phyloP scores from a whole-genome alignment of 2,888 invertebrate species.

The Amorpha juglandis region DNA sequence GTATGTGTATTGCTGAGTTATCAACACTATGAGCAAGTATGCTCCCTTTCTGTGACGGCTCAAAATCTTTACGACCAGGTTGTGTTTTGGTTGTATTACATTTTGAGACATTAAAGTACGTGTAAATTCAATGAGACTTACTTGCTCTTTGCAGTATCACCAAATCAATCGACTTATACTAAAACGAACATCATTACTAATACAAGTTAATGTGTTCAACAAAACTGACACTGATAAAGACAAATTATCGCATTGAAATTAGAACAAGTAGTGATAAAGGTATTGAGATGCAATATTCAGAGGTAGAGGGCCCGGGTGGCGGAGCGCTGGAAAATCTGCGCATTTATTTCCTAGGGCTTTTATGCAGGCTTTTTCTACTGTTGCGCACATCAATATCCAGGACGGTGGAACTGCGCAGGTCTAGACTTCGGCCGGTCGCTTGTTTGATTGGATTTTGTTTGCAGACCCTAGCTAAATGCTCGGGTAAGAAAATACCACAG shows the following conservation, averaged over 20 bases:
- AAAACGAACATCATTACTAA: too few relatives aligned
- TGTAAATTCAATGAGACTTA: neutral
- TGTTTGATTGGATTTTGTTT: neutral
- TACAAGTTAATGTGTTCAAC: too few relatives aligned
- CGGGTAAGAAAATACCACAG: neutral
- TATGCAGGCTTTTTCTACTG: neutral
- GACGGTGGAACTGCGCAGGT: slow-evolving; percentile 36
- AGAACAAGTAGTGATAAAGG: neutral
- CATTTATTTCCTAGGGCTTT: neutral
- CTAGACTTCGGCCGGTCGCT: slow-evolving; percentile 30
- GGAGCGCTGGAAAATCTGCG: neutral
- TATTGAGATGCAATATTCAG: neutral
- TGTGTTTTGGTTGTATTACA: too few relatives aligned
- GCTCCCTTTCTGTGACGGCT: too few relatives aligned
- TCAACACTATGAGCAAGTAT: too few relatives aligned
- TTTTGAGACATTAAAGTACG: too few relatives aligned
- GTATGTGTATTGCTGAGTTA: too few relatives aligned
- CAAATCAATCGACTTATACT: neutral
- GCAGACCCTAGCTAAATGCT: neutral
- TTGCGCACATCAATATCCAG: slow-evolving; percentile 10
- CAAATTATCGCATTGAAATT: too few relatives aligned
- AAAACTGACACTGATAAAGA: too few relatives aligned
- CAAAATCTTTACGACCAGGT: too few relatives aligned
- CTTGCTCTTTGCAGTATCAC: neutral
- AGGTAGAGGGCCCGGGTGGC: neutral